Base-by-base conservation (phyloP, 2,113 vertebrate genomes). In the Spheniscus mendiculus region DNA sequence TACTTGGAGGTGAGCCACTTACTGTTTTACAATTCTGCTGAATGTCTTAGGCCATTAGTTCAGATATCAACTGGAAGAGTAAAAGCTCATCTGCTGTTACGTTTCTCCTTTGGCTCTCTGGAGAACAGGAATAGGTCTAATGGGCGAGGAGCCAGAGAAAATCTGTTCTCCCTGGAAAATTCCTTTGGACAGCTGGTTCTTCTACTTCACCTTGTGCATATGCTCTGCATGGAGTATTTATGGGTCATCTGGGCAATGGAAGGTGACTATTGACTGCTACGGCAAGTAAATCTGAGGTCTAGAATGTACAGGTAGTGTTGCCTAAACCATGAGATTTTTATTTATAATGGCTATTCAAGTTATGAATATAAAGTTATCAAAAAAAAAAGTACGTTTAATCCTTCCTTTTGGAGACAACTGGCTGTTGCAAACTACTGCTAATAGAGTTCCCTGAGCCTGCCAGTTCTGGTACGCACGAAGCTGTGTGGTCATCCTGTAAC, bases 31-130 rank as follows among this genome's bases (percentile, higher is more conserved):
- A 73, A 62, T 84, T 96, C 91, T 96, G 78, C 77, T 40, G 66
- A 55, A 56, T 50, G 84, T 95, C 96, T 89, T 58, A 45, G 42
- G 61, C 83, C 87, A 89, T 96, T 96, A 96, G 83, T 44, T 93
- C 73, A 20, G 89, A 47, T 91, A 91, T 89, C 94, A 96, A 50
- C 16, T 61, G 91, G 77, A 87, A 90, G 83, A 90, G 83, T 69
- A 77, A 80, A 92, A 85, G 81, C 49, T 87, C 71, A 38, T 93
- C 70, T 76, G 73, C 36, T 55, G 52, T 71, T 4, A 0, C 87
- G 78, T 83, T 87, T 87, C 52, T 89, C 7, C 5, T 50, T 89
- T 62, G 26, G 8, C 12, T 87, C 73, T 85, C 58, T 83, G 87
- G 74, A 95, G 91, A 67, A 29, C 45, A 82, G 25, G 10, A 36